These are phyloP conservation scores for Maccullochella peelii DNA, from an alignment of 2,113 vertebrate species.

Conservation along the genomic window DNA sequence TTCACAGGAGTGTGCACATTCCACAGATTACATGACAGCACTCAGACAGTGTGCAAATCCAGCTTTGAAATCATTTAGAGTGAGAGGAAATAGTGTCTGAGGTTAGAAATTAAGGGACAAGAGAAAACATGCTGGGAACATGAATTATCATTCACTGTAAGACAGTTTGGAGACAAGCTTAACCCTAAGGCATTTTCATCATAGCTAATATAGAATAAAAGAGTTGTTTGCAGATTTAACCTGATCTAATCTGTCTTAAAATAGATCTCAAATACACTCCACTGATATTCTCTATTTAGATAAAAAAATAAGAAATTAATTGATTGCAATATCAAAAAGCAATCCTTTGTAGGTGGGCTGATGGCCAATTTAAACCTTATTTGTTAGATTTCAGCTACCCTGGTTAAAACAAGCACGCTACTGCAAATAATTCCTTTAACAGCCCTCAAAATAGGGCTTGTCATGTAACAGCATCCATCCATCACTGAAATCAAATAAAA, in stretches of 20 bases:
- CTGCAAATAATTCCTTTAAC: neutral
- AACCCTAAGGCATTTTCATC: neutral
- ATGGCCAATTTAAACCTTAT: no score
- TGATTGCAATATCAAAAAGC: neutral
- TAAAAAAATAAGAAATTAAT: neutral
- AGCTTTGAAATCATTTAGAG: neutral
- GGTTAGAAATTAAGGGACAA: neutral
- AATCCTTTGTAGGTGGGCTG: neutral
- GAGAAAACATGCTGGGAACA: neutral
- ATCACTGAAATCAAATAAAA: slow-evolving; percentile 23
- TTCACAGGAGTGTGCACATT: neutral
- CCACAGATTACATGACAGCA: neutral
- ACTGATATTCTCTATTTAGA: neutral
- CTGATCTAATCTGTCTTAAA: neutral
- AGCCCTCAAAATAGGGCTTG: neutral
- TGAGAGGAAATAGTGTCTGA: neutral
- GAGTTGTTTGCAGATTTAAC: neutral
- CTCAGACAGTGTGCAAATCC: neutral
- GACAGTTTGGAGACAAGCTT: neutral
- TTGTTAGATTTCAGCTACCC: neutral
- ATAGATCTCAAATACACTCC: neutral
- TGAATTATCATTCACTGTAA: neutral
- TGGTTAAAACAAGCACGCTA: neutral
- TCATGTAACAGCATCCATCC: neutral
- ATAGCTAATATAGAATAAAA: neutral